phyloP scores from a whole-genome alignment of 2,113 vertebrate genomes.

The Empidonax alnorum region DNA sequence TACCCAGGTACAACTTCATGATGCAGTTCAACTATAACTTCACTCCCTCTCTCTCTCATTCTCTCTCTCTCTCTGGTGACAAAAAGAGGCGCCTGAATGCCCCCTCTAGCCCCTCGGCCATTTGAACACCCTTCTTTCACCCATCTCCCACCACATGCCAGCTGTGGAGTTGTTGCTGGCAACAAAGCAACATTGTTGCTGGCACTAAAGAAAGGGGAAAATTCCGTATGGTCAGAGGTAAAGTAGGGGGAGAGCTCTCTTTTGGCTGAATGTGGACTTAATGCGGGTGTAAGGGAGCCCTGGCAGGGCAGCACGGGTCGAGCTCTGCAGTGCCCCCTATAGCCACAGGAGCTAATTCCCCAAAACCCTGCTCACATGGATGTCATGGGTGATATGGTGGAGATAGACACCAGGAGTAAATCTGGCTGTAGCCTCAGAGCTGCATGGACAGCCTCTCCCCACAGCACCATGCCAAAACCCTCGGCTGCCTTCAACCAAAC shows the following conservation, averaged over 20 bases:
- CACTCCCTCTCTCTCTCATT: background rate
- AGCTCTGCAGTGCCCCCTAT: background rate
- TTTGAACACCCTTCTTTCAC: background rate
- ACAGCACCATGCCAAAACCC: background rate
- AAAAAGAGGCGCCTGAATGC: background rate
- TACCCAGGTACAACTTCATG: background rate
- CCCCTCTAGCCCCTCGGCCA: too few relatives aligned
- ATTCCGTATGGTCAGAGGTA: background rate
- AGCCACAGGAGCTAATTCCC: background rate
- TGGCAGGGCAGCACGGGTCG: background rate
- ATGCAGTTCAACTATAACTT: background rate
- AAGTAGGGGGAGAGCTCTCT: background rate
- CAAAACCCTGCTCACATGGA: accelerated
- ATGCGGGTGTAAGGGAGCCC: too few relatives aligned
- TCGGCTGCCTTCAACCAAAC: background rate
- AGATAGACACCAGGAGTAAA: background rate
- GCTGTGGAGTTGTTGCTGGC: background rate
- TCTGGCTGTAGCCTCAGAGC: background rate
- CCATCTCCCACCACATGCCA: background rate
- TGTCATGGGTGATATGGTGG: background rate
- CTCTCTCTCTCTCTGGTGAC: background rate
- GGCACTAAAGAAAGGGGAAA: background rate
- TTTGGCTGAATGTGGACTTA: background rate
- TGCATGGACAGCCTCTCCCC: background rate
- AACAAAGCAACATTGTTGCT: background rate